Percentiles rank a stretch among this genome's conserved stretches.
Evolutionary conservation across 2,888 invertebrate genomes (phyloP).

Genomic region (Acronicta psi): DNA sequence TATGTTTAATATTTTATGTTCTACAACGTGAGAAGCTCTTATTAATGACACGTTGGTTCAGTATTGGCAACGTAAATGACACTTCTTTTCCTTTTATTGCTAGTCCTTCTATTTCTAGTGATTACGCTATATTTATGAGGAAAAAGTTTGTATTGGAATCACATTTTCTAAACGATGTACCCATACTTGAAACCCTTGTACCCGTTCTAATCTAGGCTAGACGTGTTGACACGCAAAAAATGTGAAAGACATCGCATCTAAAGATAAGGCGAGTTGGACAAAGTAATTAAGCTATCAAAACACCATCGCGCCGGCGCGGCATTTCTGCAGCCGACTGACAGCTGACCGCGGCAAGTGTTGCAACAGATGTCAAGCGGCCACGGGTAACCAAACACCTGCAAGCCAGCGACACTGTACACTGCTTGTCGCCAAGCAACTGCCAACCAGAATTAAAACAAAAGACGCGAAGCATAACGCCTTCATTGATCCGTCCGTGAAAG

Average conservation of each 20-base stretch:
- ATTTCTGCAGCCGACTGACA: constrained; percentile 45
- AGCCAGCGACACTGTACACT: constrained; percentile 51
- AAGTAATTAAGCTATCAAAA: constrained; percentile 57
- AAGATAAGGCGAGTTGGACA: constrained; percentile 50
- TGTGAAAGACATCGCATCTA: constrained; percentile 50
- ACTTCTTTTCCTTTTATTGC: too few species aligned
- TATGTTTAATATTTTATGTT: too few species aligned
- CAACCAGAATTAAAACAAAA: constrained; percentile 55
- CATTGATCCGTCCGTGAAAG: constrained; percentile 68
- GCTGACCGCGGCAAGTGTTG: constrained; percentile 63
- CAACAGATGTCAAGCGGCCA: constrained; percentile 60
- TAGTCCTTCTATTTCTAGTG: too few species aligned
- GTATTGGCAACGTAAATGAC: too few species aligned
- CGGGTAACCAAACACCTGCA: constrained; percentile 66
- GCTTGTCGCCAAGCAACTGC: constrained; percentile 52
- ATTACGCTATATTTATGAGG: too few species aligned
- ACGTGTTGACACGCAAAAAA: constrained; percentile 47
- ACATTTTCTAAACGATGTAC: too few species aligned
- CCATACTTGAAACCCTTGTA: constrained; percentile 1
- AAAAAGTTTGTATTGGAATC: too few species aligned
- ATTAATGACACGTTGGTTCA: too few species aligned
- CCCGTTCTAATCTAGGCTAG: constrained; percentile 10
- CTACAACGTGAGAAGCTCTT: too few species aligned
- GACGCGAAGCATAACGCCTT: constrained; percentile 52
- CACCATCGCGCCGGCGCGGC: constrained; percentile 33